Percentiles rank a stretch among this genome's conserved stretches.
Evolutionary conservation across 92 coral and sea anemone genomes (phyloP).

Genomic region (Isaurus tuberculatus): DNA sequence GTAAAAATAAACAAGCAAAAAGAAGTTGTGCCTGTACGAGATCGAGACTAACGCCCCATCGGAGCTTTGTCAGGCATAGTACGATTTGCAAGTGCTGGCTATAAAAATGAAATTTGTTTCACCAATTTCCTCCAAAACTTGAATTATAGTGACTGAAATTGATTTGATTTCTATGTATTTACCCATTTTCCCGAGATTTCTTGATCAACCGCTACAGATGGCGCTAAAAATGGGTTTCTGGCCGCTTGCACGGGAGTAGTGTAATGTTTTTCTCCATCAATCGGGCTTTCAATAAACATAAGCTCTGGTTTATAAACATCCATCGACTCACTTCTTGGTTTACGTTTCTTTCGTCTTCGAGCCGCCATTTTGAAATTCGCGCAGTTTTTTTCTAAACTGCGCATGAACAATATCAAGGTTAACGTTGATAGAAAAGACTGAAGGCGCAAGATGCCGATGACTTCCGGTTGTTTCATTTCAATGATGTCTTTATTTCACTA

Average conservation of each 20-base stretch:
- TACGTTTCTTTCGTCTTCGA: conserved; percentile 57
- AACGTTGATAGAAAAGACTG: conserved; percentile 35
- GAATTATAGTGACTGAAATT: no score
- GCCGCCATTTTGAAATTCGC: conserved; percentile 61
- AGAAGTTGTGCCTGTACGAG: no score
- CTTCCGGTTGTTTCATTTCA: no score
- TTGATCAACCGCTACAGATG: conserved; percentile 78
- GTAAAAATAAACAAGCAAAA: no score
- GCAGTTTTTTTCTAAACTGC: not conserved
- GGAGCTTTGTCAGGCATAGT: no score
- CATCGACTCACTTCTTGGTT: conserved; percentile 60
- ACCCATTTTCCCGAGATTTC: conserved; percentile 70
- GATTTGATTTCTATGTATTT: conserved; percentile 20
- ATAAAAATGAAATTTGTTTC: no score
- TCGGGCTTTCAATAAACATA: conserved; percentile 88
- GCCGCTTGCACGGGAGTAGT: conserved; percentile 96
- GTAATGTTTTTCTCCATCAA: conserved; percentile 76
- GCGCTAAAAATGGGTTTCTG: conserved; percentile 88
- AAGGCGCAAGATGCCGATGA: not conserved
- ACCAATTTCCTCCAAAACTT: no score
- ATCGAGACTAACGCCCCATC: no score
- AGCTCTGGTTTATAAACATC: conserved; percentile 76
- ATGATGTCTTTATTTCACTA: conserved; percentile 90
- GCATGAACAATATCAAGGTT: conserved; percentile 16
- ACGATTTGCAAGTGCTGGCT: no score